A percentile compares a stretch with the other conserved stretches of the same genome.
Evolutionary conservation across 2,113 vertebrate genomes (phyloP).

Genomic region (Pelvicachromis taeniatus): DNA sequence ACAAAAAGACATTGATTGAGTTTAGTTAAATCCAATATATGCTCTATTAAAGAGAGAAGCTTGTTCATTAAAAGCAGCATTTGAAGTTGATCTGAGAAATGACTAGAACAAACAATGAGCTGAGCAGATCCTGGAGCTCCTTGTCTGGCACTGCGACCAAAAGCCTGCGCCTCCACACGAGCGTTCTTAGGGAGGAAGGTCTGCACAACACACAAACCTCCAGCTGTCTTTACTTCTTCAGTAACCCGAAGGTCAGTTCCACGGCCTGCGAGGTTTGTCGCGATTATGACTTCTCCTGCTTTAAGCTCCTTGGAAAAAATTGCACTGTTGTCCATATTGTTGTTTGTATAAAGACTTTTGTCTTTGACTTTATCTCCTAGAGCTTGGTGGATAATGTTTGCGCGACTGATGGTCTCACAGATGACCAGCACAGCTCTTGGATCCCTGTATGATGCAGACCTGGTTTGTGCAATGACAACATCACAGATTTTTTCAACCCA

Average conservation of each 20-base stretch:
- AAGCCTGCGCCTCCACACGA: slow-evolving; percentile 64
- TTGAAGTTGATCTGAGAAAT: slow-evolving; percentile 4
- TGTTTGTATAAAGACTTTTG: slow-evolving; percentile 47
- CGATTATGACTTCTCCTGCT: slow-evolving; percentile 48
- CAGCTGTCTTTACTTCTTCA: slow-evolving; percentile 28
- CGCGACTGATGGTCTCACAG: slow-evolving; percentile 66
- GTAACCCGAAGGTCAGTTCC: slow-evolving; percentile 60
- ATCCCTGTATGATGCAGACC: neutral
- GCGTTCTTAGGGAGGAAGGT: slow-evolving; percentile 61
- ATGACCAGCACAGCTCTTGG: slow-evolving; percentile 61
- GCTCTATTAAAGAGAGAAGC: neutral
- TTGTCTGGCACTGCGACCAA: slow-evolving; percentile 64
- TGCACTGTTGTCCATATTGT: slow-evolving; percentile 44
- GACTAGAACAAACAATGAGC: slow-evolving; percentile 46
- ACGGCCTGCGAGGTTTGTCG: slow-evolving; percentile 67
- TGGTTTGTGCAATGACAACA: slow-evolving; percentile 15
- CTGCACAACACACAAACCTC: slow-evolving; percentile 65
- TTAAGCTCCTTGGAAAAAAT: neutral
- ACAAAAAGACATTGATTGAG: neutral
- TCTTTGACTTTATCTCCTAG: neutral
- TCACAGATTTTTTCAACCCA: slow-evolving; percentile 52
- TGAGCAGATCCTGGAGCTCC: slow-evolving; percentile 66
- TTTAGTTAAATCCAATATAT: neutral
- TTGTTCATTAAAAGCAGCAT: neutral
- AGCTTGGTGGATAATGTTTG: neutral